These are phyloP conservation scores for Zenarchopterus dispar DNA, from an alignment of 2,797 vertebrate genomes.

Conservation along the genomic window DNA sequence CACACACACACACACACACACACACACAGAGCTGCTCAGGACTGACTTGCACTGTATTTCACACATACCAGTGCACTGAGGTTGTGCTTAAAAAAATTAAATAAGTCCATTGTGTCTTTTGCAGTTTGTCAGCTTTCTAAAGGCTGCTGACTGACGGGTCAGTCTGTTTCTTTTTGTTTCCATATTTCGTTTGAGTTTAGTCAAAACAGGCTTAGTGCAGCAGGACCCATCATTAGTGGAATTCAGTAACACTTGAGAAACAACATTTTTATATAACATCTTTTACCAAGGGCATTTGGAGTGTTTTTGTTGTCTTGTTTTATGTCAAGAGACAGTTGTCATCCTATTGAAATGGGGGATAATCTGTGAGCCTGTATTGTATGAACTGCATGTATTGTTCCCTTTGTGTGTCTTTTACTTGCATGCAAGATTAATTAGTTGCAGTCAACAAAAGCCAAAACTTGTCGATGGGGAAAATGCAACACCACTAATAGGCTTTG, in stretches of 20 bases:
- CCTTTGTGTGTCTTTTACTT: conserved; percentile 39
- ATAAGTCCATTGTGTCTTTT: conserved; percentile 16
- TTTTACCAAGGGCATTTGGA: conserved; percentile 18
- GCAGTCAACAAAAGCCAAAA: conserved; percentile 64
- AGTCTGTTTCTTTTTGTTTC: conserved; percentile 9
- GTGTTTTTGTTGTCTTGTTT: conserved; percentile 31
- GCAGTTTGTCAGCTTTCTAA: conserved; percentile 13
- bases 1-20: too few species aligned
- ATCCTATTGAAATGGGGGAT: conserved; percentile 59
- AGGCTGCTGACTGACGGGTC: conserved; percentile 2
- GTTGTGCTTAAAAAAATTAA: conserved; percentile 23
- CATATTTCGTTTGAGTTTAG: conserved; percentile 7
- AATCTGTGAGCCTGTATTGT: conserved; percentile 49
- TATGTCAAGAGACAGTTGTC: conserved; percentile 36
- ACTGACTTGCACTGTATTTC: conserved; percentile 11
- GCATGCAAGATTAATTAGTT: conserved; percentile 61
- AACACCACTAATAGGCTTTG: conserved; percentile 65
- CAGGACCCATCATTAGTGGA: conserved; percentile 12
- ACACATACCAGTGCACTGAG: conserved; percentile 13
- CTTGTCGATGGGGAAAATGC: conserved; percentile 51
- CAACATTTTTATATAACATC: conserved; percentile 22
- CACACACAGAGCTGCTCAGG: conserved; percentile 1
- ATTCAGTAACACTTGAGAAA: conserved; percentile 17
- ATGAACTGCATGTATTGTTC: conserved; percentile 31
- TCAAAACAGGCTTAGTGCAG: conserved; percentile 10